Conservation (phyloP, 2,797 vertebrate genomes). For the Amniataba percoides region DNA sequence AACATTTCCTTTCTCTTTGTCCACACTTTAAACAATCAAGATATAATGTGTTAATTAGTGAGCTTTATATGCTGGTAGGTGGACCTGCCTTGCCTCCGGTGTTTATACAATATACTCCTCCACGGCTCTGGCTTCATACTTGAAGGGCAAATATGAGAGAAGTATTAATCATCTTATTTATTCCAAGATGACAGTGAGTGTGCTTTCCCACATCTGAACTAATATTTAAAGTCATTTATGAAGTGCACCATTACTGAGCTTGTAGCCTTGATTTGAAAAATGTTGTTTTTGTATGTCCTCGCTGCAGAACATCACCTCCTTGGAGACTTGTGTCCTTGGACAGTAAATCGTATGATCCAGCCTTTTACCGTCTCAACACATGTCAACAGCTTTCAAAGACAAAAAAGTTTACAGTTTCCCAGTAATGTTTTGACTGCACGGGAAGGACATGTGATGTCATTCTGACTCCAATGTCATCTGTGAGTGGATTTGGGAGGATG, state of each 20-base stretch:
- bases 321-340: background rate
- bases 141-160: too few relatives aligned
- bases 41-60: too few relatives aligned
- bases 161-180: too few relatives aligned
- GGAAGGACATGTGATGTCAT: background rate
- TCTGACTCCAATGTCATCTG: too few relatives aligned
- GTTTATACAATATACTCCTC: too few relatives aligned
- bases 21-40: too few relatives aligned
- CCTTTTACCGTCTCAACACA: background rate
- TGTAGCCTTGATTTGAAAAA: background rate
- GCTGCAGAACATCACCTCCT: background rate
- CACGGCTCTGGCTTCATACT: too few relatives aligned
- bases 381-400: background rate
- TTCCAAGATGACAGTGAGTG: background rate
- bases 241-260: background rate
- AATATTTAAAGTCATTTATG: background rate
- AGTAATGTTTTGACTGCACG: conserved; percentile 7
- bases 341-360: background rate
- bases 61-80: too few relatives aligned
- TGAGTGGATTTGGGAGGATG: background rate
- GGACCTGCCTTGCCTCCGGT: too few relatives aligned
- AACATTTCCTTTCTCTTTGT: too few relatives aligned
- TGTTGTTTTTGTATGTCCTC: background rate
- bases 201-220: background rate
- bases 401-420: background rate